Evolutionary conservation across 2,888 invertebrate genomes (phyloP).

Genomic region (Tuta absoluta): DNA sequence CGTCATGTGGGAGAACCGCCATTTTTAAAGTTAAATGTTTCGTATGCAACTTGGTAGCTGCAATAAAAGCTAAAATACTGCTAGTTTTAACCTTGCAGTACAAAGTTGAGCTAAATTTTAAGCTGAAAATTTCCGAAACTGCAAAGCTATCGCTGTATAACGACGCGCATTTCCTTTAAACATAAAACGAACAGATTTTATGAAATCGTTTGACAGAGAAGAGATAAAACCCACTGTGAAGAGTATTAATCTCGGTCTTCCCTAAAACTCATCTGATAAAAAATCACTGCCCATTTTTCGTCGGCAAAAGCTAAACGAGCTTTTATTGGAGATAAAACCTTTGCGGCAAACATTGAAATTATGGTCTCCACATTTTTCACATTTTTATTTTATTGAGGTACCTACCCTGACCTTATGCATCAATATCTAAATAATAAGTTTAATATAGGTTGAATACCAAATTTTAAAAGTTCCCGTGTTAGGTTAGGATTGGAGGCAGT

Average conservation of each 20-base stretch:
- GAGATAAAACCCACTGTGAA: not conserved
- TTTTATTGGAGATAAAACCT: no score
- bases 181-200: not conserved
- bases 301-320: no score
- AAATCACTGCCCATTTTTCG: no score
- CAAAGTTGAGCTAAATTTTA: not conserved
- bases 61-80: conserved; percentile 11
- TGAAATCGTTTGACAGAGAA: not conserved
- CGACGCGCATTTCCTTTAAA: not conserved
- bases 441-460: no score
- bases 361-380: no score
- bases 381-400: no score
- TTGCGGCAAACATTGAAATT: no score
- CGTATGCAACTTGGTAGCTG: conserved; percentile 1
- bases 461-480: no score
- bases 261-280: not conserved
- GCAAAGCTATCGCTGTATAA: not conserved
- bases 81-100: not conserved
- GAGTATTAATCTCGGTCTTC: not conserved
- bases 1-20: no score
- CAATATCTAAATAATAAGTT: no score
- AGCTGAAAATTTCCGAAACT: not conserved
- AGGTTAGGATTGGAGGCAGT: no score
- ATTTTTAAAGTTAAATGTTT: not conserved
- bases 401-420: no score